These are phyloP conservation scores for Anthopleura sola DNA, from an alignment of 64 coral and sea anemone species.

Conservation along the genomic window DNA sequence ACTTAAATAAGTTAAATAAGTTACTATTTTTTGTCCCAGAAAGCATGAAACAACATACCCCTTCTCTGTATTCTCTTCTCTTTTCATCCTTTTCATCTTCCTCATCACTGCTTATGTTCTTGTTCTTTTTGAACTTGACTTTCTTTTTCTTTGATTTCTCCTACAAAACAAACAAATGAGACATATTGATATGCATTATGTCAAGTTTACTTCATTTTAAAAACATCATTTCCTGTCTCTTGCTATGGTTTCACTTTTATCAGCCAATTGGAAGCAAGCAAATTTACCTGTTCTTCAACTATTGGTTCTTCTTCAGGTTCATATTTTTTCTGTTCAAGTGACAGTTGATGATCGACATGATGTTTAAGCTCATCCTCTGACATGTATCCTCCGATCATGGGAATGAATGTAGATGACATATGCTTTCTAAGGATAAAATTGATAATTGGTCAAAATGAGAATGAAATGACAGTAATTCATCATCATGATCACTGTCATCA, in stretches of 20 bases:
- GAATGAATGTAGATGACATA: conserved; percentile 40
- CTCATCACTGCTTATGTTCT: neutral
- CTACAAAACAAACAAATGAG: neutral
- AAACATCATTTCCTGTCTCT: too few species aligned
- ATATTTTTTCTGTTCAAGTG: conserved; percentile 41
- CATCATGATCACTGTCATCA: too few species aligned
- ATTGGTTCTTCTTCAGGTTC: conserved; percentile 25
- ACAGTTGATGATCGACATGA: conserved; percentile 29
- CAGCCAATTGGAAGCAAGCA: too few species aligned
- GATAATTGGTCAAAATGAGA: neutral
- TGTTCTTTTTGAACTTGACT: conserved; percentile 5
- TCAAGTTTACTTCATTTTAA: too few species aligned
- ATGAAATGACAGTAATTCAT: too few species aligned
- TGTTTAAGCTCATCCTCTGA: conserved; percentile 30
- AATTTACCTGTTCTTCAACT: conserved; percentile 29
- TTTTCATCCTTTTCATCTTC: neutral
- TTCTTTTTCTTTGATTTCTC: conserved; percentile 19
- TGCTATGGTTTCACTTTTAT: too few species aligned
- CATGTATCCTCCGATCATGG: conserved; percentile 48
- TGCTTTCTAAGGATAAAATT: conserved; percentile 14
- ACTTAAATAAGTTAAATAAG: too few species aligned
- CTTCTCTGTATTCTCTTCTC: conserved; percentile 6
- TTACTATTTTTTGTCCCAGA: neutral
- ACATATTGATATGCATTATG: too few species aligned
- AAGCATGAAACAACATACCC: neutral